phyloP scores from a whole-genome alignment of 1,140 invertebrate species.

The Berghia stephanieae region DNA sequence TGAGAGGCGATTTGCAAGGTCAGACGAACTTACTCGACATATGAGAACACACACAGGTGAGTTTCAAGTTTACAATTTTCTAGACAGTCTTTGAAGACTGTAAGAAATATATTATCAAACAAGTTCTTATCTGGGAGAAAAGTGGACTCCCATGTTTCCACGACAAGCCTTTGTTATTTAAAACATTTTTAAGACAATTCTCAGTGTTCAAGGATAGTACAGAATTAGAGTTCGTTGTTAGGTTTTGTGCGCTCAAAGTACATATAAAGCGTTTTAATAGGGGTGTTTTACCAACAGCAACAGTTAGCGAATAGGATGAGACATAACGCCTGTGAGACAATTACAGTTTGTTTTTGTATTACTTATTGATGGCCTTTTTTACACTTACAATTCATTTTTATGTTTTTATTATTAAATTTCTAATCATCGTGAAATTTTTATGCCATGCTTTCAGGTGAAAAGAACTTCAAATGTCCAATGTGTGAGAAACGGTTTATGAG shows the following conservation, averaged over 20 bases:
- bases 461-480: constrained; percentile 88
- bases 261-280: neutral
- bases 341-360: neutral
- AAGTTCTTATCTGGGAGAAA: neutral
- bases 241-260: no score
- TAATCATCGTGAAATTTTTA: no score
- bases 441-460: constrained; percentile 76
- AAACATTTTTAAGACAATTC: no score
- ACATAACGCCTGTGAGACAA: neutral
- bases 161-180: no score
- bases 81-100: neutral
- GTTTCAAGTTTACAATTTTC: neutral
- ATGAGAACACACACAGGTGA: constrained; percentile 67
- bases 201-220: no score
- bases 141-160: no score
- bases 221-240: no score
- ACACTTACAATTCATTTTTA: neutral
- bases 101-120: neutral
- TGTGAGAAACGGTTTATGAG: constrained; percentile 94
- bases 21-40: constrained; percentile 92
- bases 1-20: constrained; percentile 90
- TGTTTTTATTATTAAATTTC: neutral
- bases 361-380: neutral
- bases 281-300: neutral
- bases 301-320: no score